phyloP scores from a whole-genome alignment of 2,888 invertebrate species.

The Phania funesta region DNA sequence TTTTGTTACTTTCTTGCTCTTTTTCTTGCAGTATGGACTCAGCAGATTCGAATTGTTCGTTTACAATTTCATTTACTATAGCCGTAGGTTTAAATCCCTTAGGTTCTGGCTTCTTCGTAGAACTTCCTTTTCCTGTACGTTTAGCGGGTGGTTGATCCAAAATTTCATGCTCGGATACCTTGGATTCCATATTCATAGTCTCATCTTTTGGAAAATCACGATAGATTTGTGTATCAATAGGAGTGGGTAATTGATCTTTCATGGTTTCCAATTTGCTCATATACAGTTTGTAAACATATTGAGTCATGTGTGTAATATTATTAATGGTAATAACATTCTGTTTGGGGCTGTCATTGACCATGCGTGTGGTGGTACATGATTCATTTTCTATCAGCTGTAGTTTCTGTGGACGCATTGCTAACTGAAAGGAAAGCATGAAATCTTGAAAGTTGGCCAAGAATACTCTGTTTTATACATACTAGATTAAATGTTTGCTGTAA shows the following conservation, averaged over 20 bases:
- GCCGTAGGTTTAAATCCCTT: conserved; percentile 77
- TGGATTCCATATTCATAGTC: neutral
- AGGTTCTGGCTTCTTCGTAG: conserved; percentile 35
- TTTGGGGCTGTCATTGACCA: conserved; percentile 78
- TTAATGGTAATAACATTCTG: conserved; percentile 75
- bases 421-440: conserved; percentile 80
- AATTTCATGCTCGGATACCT: conserved; percentile 6
- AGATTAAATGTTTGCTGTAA: conserved; percentile 96
- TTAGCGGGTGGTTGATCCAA: conserved; percentile 50
- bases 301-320: conserved; percentile 95
- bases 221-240: conserved; percentile 74
- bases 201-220: conserved; percentile 80
- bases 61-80: conserved; percentile 82
- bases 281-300: conserved; percentile 96
- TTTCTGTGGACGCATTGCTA: conserved; percentile 90
- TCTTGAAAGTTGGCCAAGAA: neutral
- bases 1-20: neutral
- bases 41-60: conserved; percentile 66
- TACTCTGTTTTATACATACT: conserved; percentile 80
- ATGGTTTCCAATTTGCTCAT: conserved; percentile 86
- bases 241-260: conserved; percentile 78
- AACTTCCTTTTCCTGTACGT: conserved; percentile 58
- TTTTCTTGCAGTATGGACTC: conserved; percentile 11
- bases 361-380: conserved; percentile 87
- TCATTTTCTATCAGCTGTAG: conserved; percentile 91